phyloP scores from a whole-genome alignment of 1,140 invertebrate genomes.

The Drosophila subpulchrella region DNA sequence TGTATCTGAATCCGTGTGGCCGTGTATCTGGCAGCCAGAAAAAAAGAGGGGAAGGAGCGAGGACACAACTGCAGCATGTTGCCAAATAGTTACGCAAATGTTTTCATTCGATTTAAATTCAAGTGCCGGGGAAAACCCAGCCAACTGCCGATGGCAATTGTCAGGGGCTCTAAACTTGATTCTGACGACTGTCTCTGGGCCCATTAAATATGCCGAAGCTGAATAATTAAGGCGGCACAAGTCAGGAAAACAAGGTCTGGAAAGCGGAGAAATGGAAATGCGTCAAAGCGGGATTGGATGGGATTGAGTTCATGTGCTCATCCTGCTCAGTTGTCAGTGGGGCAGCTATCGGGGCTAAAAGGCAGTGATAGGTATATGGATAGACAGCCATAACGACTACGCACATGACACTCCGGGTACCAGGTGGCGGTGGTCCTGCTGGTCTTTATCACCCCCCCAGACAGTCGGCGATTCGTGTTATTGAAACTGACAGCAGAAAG shows the following conservation, averaged over 20 bases:
- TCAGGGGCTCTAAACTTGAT: conserved; percentile 28
- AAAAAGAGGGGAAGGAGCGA: conserved; percentile 18
- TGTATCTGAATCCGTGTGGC: conserved; percentile 9
- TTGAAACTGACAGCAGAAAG: conserved; percentile 63
- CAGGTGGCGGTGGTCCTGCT: not conserved
- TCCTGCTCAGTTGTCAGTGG: conserved; percentile 19
- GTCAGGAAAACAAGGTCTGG: conserved; percentile 21
- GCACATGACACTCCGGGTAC: conserved; percentile 36
- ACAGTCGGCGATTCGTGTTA: conserved; percentile 51
- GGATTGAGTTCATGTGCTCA: conserved; percentile 17
- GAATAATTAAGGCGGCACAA: conserved; percentile 62
- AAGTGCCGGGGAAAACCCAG: conserved; percentile 46
- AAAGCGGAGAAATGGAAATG: conserved; percentile 56
- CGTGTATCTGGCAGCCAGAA: conserved; percentile 14
- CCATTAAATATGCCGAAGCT: conserved; percentile 59
- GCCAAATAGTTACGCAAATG: conserved; percentile 75
- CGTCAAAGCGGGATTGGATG: conserved; percentile 60
- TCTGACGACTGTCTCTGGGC: conserved; percentile 23
- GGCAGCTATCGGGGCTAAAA: conserved; percentile 24
- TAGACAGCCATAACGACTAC: conserved; percentile 31
- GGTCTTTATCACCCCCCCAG: conserved; percentile 1
- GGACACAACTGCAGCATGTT: conserved; percentile 38
- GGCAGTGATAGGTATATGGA: conserved; percentile 22
- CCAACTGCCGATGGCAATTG: conserved; percentile 24
- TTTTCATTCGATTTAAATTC: conserved; percentile 70